Percentiles rank a stretch among this genome's conserved stretches.
Evolutionary conservation across 2,888 invertebrate species (phyloP).

Genomic region (Meiosimyza platycephala): DNA sequence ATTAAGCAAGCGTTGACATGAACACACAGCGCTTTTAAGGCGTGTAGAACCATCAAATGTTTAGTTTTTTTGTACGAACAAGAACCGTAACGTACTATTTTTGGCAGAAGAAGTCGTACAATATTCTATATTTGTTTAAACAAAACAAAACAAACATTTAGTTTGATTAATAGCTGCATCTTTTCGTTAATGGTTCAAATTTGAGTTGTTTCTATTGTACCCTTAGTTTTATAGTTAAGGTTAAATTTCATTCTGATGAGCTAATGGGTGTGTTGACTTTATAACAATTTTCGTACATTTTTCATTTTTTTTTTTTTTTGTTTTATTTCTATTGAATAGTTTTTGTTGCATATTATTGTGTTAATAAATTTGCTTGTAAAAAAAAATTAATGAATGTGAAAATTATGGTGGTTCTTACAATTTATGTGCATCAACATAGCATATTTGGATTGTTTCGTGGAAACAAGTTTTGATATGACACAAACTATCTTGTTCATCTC

Average conservation of each 20-base stretch:
- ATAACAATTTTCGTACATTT: neutral
- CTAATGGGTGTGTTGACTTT: slow-evolving; percentile 3
- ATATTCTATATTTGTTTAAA: no score
- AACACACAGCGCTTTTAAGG: slow-evolving; percentile 21
- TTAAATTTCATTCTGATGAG: neutral
- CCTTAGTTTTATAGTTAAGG: neutral
- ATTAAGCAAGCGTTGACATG: slow-evolving; percentile 20
- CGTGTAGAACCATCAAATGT: slow-evolving; percentile 31
- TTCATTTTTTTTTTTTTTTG: neutral
- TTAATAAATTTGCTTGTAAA: no score
- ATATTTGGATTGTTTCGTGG: no score
- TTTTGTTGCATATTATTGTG: neutral
- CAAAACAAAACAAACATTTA: no score
- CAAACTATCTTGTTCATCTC: no score
- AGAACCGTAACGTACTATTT: neutral
- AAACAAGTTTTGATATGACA: no score
- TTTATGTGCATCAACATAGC: no score
- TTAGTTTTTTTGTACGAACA: neutral
- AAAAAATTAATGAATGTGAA: no score
- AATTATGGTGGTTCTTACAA: no score
- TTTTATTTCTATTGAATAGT: neutral
- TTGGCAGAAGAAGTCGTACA: neutral
- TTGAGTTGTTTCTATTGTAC: neutral
- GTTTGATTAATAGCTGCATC: slow-evolving; percentile 14
- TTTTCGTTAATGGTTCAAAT: neutral